Percentiles rank a stretch among this genome's conserved stretches.
phyloP scores from a whole-genome alignment of 2,797 vertebrate species.

The Echiichthys vipera region DNA sequence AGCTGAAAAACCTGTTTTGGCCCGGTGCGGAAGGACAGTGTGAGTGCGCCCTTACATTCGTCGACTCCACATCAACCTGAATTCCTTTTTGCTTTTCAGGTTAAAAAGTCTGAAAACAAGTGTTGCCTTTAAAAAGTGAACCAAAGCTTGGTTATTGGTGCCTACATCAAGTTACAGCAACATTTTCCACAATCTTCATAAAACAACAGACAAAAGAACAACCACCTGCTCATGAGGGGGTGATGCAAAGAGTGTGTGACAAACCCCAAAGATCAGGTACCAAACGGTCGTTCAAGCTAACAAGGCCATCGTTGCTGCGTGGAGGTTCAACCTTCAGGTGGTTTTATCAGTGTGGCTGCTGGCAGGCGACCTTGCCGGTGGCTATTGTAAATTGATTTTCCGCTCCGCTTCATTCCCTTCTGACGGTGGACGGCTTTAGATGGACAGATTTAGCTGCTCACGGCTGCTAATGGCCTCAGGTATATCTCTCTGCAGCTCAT shows the following conservation, averaged over 20 bases:
- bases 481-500: not conserved
- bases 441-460: conserved; percentile 42
- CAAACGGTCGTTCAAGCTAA: not conserved
- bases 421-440: conserved; percentile 11
- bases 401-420: conserved; percentile 1
- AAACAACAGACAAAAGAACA: not conserved
- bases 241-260: not conserved
- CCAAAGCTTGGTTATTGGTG: not conserved
- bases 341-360: not conserved
- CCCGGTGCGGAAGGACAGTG: too few species aligned
- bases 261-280: not conserved
- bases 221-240: not conserved
- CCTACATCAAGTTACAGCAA: too few species aligned
- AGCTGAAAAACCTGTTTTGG: too few species aligned
- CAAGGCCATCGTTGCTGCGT: not conserved
- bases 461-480: not conserved
- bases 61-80: not conserved
- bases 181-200: not conserved
- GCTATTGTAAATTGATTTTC: conserved; percentile 18
- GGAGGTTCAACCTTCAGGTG: conserved; percentile 13
- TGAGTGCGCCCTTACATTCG: too few species aligned
- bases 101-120: too few species aligned
- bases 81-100: too few species aligned
- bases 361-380: conserved; percentile 8
- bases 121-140: not conserved